Base-by-base conservation (phyloP, 2,888 invertebrate genomes). In the Ethmia dodecea region DNA sequence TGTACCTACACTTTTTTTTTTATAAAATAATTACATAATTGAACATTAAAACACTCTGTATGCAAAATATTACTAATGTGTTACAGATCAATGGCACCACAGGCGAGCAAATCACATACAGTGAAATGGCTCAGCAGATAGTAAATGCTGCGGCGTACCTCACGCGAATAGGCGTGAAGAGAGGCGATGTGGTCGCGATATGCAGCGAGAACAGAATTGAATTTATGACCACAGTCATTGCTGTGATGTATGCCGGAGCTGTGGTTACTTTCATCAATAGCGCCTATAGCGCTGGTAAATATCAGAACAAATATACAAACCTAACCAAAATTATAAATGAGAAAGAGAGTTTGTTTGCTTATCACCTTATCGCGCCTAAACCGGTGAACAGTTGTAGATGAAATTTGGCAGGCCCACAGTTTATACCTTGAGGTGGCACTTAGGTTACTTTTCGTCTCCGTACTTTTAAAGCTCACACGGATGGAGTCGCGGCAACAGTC, bases 191-290 rank as follows among this genome's bases (percentile, higher is more conserved):
- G 0, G 56, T 67, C 0, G 70, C 57, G 1, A 48, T 73, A 28
- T 63, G 61, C 36, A 69, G 67, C 34, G 71, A 72, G 37, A 73
- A 70, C 36, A 47, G 66, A 37, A 50, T 49, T 1, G 73, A 75
- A 42, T 61, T 55, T 11, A 12, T 71, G 13, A 44, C 54, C 2
- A 48, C 66, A 0, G 30, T 52, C 1, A 28, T 68, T 10, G 69
- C 63, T 12, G 55, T 52, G 2, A 48, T 59, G 35, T 65, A 54
- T 36, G 52, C 52, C n/a, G 69, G 70, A 9, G 71, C 58, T 5
- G 46, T 50, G 3, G 49, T 58, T 1, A 65, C 69, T 0, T 59
- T 62, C n/a, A 47, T 62, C 11, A 72, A 70, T 31, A 51, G 49
- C 33, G 59, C 54, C n/a, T 76, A 74, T 31, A 58, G 59, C 28